Evolutionary conservation across 2,888 invertebrate species (phyloP).

Genomic region (Noctuana brunneofusca): DNA sequence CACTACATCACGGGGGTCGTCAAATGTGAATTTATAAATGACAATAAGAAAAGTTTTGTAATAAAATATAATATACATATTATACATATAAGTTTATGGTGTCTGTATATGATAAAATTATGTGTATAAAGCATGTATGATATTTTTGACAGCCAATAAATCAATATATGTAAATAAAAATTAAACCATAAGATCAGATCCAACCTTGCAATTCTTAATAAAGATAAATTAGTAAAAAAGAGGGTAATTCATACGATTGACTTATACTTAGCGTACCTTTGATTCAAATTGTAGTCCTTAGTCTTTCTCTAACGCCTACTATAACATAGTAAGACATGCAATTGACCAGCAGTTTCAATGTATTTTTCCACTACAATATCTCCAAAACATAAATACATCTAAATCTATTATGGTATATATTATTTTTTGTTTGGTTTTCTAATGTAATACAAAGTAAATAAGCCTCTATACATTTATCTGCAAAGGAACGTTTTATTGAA

Average conservation of each 20-base stretch:
- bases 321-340: constrained; percentile 2
- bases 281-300: background rate
- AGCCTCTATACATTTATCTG: background rate
- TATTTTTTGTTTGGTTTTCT: background rate
- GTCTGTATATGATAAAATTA: too few species aligned
- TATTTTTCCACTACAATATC: background rate
- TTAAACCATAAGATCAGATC: too few species aligned
- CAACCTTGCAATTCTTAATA: too few species aligned
- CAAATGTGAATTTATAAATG: too few species aligned
- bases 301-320: background rate
- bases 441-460: background rate
- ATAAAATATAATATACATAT: too few species aligned
- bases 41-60: too few species aligned
- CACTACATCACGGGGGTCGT: too few species aligned
- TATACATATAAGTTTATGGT: too few species aligned
- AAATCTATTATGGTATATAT: background rate
- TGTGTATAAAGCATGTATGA: too few species aligned
- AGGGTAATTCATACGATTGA: background rate
- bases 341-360: constrained; percentile 13
- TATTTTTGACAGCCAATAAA: too few species aligned
- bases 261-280: background rate
- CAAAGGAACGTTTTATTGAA: background rate
- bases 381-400: background rate
- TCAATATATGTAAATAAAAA: too few species aligned
- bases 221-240: too few species aligned